Conservation (phyloP, 37 sponge, comb jelly and placozoan genomes). For the Bolinopsis microptera region DNA sequence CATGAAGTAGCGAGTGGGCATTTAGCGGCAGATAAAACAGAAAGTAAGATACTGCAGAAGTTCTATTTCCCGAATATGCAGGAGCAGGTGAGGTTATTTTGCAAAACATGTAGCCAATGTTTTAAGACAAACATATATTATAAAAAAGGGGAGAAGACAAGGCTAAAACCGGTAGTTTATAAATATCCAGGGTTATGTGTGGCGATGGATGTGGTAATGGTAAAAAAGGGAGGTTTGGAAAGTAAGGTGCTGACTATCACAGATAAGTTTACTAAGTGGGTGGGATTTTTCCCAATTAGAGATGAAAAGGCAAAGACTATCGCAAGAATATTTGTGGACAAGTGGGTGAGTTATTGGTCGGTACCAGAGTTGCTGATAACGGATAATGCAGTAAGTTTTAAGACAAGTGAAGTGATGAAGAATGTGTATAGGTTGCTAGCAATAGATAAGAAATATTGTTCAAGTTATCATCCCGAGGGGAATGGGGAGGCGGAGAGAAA, state of each 20-base stretch:
- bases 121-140: neutral
- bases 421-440: neutral
- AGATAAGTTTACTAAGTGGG: conserved; percentile 28
- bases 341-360: neutral
- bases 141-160: neutral
- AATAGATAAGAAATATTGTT: conserved; percentile 41
- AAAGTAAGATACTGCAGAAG: neutral
- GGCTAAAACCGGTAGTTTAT: neutral
- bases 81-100: neutral
- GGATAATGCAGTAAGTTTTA: neutral
- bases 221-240: neutral
- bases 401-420: neutral
- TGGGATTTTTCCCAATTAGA: neutral
- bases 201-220: neutral
- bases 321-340: neutral
- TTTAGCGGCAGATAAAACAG: neutral
- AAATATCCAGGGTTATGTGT: neutral
- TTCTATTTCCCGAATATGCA: conserved; percentile 11
- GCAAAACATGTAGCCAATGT: conserved; percentile 11
- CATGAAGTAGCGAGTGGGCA: neutral
- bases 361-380: neutral
- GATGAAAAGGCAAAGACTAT: conserved; percentile 27
- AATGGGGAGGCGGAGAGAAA: conserved; percentile 4
- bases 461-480: conserved; percentile 7
- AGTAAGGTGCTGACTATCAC: neutral